phyloP scores from a whole-genome alignment of 2,113 vertebrate genomes.

The Poeciliopsis occidentalis region DNA sequence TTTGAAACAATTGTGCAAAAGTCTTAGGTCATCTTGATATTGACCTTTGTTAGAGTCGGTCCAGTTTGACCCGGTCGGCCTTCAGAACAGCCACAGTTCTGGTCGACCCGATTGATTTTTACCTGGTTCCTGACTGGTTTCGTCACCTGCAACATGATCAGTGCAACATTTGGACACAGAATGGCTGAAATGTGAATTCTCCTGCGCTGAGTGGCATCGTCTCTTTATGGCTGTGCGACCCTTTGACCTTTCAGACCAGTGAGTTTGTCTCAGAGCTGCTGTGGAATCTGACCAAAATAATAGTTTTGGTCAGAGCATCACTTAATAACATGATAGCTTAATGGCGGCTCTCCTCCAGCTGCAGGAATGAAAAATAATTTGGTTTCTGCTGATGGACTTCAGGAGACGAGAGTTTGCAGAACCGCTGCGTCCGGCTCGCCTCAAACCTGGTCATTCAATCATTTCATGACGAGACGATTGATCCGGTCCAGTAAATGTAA shows the following conservation, averaged over 20 bases:
- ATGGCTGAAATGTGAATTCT: too few species aligned
- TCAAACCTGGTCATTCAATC: slow-evolving; percentile 18
- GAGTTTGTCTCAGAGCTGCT: slow-evolving; percentile 15
- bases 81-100: too few species aligned
- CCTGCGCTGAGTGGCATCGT: slow-evolving; percentile 1
- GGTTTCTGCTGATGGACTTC: slow-evolving; percentile 39
- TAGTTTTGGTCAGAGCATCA: slow-evolving; percentile 42
- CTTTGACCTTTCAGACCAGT: slow-evolving; percentile 47
- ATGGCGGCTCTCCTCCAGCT: slow-evolving; percentile 58
- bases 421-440: neutral
- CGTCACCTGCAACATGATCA: too few species aligned
- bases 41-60: too few species aligned
- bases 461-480: slow-evolving; percentile 1
- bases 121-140: too few species aligned
- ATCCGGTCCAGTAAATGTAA: too few species aligned
- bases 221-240: neutral
- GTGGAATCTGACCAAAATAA: slow-evolving; percentile 48
- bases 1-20: too few species aligned
- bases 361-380: slow-evolving; percentile 38
- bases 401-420: slow-evolving; percentile 19
- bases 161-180: too few species aligned
- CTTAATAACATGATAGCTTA: slow-evolving; percentile 76
- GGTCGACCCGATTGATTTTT: too few species aligned
- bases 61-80: too few species aligned
- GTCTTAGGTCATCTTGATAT: too few species aligned